Percentiles rank a stretch among this genome's conserved stretches.
These are phyloP conservation scores for Ammospiza nelsoni DNA, from an alignment of 2,113 vertebrate species.

Conservation along the genomic window DNA sequence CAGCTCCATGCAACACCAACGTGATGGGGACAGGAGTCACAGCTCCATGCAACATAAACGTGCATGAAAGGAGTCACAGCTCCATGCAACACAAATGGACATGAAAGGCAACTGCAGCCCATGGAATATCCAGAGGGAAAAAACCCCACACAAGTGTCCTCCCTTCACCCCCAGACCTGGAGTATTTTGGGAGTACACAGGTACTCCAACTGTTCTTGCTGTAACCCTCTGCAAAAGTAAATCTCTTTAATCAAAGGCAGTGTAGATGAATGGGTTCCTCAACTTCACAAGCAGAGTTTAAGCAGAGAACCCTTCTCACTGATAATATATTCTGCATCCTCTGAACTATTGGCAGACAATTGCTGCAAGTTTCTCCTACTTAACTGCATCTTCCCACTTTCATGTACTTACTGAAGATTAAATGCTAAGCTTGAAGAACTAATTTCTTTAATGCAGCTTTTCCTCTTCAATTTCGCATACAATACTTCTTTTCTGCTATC, in stretches of 20 bases:
- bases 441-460: background rate
- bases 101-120: background rate
- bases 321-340: background rate
- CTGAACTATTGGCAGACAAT: background rate
- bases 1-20: too few relatives aligned
- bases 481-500: background rate
- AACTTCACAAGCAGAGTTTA: background rate
- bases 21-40: too few relatives aligned
- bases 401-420: background rate
- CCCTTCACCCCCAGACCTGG: background rate
- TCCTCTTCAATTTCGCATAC: background rate
- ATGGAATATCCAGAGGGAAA: rapidly evolving
- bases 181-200: background rate
- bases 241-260: background rate
- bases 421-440: background rate
- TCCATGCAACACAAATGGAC: rapidly evolving
- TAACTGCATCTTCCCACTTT: background rate
- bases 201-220: background rate
- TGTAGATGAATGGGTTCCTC: background rate
- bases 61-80: background rate
- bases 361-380: background rate
- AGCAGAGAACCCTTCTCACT: background rate
- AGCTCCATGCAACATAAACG: too few relatives aligned
- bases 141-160: background rate
- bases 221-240: background rate